Base-by-base conservation (phyloP, 2,888 invertebrate species). In the Seladonia tumulorum region DNA sequence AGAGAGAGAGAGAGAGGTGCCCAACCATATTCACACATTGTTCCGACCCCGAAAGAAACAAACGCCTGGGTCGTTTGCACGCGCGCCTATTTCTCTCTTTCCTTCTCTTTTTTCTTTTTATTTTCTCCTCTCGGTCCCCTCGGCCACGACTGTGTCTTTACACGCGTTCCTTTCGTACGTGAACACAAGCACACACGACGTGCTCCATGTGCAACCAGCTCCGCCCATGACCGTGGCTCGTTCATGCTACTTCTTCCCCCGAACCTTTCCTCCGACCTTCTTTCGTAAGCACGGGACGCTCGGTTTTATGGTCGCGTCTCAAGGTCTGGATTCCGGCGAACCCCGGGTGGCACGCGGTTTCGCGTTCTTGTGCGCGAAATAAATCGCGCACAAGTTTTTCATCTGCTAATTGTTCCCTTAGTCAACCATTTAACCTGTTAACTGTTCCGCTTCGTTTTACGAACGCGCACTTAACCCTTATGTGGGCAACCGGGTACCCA, bases 291-390 rank as follows among this genome's bases (percentile, higher is more conserved):
- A 39, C 25, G 39, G 53, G 70, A 35, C 79, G 73, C 77, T 79
- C 63, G 79, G 89, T 90, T 92, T 92, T 89, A 91, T 79, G 87
- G 70, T 72, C 82, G 70, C 76, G 83, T 60, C 83, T 82, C 90
- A 88, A 91, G 92, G 90, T 87, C 88, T 76, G 75, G 70, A 78
- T 79, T 83, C 49, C n/a, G 71, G 47, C 68, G 71, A 84, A 68
- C 75, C 75, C n/a, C 57, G 45, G 45, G 35, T 10, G 8, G 35
- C 39, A 29, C 35, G 35, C 66, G 66, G 22, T 22, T 12, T 39
- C 35, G 66, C 66, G 39, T 22, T 18, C 4, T 10, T 10, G 18
- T 68, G n/a, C 66, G 66, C 63, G 29, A 29, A 7, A 2, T 10
- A 22, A 2, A 22, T 53, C 2, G 2, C 53, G 53, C 22, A 7